A percentile compares a stretch with the other conserved stretches of the same genome.
phyloP scores from a whole-genome alignment of 2,797 vertebrate genomes.

The Tolypeutes matacus region DNA sequence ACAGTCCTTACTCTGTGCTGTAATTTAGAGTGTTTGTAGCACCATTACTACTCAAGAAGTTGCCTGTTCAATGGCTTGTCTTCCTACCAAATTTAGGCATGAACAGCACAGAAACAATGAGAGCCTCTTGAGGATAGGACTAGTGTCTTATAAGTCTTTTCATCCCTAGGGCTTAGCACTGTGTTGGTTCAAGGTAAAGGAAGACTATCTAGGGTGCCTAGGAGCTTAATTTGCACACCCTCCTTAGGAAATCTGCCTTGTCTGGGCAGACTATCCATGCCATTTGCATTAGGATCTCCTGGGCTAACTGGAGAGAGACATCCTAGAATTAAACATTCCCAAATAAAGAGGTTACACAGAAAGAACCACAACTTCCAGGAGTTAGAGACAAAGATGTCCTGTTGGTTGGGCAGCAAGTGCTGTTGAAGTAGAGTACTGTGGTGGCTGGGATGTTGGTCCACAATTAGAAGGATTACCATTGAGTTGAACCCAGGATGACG shows the following conservation, averaged over 20 bases:
- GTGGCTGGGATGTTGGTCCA: neutral
- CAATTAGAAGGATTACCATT: neutral
- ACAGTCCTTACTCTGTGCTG: neutral
- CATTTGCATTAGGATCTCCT: neutral
- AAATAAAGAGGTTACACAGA: neutral
- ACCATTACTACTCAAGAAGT: neutral
- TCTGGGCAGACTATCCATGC: neutral
- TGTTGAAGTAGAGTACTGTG: neutral
- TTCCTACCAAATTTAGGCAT: neutral
- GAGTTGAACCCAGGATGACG: neutral
- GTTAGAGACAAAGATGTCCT: neutral
- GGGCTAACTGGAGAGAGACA: neutral
- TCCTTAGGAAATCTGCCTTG: neutral
- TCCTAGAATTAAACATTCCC: neutral
- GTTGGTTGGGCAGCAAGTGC: too few species aligned
- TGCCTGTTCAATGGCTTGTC: neutral
- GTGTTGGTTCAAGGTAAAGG: neutral
- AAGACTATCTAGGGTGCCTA: neutral
- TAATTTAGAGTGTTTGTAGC: neutral
- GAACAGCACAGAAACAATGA: neutral
- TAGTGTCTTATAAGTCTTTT: neutral
- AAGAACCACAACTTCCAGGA: neutral
- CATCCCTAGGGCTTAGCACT: neutral
- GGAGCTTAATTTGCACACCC: neutral
- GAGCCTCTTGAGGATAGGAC: neutral